Conservation (phyloP, 35 echinoderm and acorn worm species). For the Acanthaster planci region DNA sequence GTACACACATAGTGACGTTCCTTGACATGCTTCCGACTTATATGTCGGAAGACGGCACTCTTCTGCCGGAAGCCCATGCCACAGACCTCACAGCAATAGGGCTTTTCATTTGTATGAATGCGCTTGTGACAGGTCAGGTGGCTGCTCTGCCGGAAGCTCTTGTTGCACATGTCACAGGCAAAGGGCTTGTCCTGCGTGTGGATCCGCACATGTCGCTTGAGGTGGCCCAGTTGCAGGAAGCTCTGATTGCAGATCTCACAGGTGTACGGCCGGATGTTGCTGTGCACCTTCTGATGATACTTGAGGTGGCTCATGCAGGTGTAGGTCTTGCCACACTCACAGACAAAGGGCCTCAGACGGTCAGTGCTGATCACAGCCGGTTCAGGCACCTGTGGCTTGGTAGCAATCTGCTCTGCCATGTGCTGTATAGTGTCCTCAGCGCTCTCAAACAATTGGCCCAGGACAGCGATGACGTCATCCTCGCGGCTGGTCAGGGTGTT, state of each 20-base stretch:
- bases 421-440: conserved; percentile 2
- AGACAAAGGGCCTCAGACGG: neutral
- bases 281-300: conserved; percentile 60
- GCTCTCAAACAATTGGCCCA: conserved; percentile 13
- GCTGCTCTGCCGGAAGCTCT: conserved; percentile 62
- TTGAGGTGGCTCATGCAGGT: conserved; percentile 40
- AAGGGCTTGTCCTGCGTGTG: conserved; percentile 76
- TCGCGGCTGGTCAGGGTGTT: neutral
- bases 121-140: conserved; percentile 61
- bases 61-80: conserved; percentile 46
- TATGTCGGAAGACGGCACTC: conserved; percentile 30
- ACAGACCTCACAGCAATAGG: conserved; percentile 47
- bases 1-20: conserved; percentile 31
- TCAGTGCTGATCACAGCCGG: neutral
- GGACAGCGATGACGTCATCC: conserved; percentile 6
- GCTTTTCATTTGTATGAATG: conserved; percentile 38
- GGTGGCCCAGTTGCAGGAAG: conserved; percentile 66
- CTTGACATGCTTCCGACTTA: conserved; percentile 33
- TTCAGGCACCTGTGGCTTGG: neutral
- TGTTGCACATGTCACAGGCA: conserved; percentile 52
- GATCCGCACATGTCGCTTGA: conserved; percentile 58
- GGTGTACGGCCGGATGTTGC: conserved; percentile 46
- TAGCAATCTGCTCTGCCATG: neutral
- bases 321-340: conserved; percentile 58
- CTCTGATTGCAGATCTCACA: conserved; percentile 51